Conservation (phyloP, 2,888 invertebrate species). For the Chalcis sispes region DNA sequence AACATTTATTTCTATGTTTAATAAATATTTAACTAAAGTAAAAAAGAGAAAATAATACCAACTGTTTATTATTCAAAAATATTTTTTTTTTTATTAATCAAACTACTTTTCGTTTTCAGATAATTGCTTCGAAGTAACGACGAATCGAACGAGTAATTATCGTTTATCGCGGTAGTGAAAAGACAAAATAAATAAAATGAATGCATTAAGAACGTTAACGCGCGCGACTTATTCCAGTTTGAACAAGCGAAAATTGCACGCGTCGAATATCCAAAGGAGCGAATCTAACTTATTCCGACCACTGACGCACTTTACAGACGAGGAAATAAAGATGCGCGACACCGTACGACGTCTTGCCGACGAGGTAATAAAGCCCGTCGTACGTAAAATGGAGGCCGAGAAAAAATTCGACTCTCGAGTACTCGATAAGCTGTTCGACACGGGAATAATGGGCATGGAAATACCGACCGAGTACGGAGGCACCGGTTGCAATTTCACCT, state of each 20-base stretch:
- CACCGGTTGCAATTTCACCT: slow-evolving; percentile 92
- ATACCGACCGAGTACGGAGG: slow-evolving; percentile 92
- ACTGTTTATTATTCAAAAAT: no score
- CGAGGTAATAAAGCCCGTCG: slow-evolving; percentile 92
- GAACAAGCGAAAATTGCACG: slow-evolving; percentile 46
- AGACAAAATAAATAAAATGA: no score
- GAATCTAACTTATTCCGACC: slow-evolving; percentile 77
- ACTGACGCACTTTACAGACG: slow-evolving; percentile 88
- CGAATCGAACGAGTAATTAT: no score
- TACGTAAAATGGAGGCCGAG: slow-evolving; percentile 94
- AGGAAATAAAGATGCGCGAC: slow-evolving; percentile 94
- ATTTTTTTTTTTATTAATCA: no score
- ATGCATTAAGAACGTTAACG: slow-evolving; percentile 43
- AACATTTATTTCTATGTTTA: no score
- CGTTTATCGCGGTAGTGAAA: no score
- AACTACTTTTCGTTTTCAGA: no score
- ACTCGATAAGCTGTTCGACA: slow-evolving; percentile 89
- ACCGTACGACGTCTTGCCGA: slow-evolving; percentile 92
- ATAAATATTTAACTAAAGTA: no score
- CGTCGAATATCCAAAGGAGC: slow-evolving; percentile 61
- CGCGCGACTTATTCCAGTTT: slow-evolving; percentile 23
- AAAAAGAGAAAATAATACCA: no score
- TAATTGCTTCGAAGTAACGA: no score
- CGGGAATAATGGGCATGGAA: slow-evolving; percentile 97
- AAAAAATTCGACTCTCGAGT: slow-evolving; percentile 87